Conservation (phyloP, 2,888 invertebrate genomes). For the Teleogryllus oceanicus region DNA sequence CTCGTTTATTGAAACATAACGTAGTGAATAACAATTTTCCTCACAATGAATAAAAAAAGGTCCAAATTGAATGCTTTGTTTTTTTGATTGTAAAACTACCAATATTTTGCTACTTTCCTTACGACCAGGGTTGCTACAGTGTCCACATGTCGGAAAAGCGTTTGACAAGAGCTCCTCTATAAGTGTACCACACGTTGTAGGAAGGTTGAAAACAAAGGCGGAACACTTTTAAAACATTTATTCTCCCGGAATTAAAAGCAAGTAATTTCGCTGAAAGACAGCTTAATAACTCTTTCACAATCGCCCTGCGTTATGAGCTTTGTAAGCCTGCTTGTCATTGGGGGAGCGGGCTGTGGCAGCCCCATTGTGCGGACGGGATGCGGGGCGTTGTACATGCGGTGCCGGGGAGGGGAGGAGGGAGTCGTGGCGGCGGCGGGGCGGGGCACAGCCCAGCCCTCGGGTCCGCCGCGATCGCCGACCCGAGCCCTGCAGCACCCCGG, state of each 20-base stretch:
- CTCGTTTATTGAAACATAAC: too few relatives aligned
- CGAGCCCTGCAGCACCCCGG: too few relatives aligned
- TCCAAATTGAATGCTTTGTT: too few relatives aligned
- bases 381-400: not conserved
- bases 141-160: too few relatives aligned
- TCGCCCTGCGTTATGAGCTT: not conserved
- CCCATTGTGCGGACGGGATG: not conserved
- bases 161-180: too few relatives aligned
- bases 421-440: not conserved
- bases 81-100: too few relatives aligned
- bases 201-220: not conserved
- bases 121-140: too few relatives aligned
- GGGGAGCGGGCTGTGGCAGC: not conserved
- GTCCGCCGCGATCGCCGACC: too few relatives aligned
- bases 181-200: too few relatives aligned
- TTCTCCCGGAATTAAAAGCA: not conserved
- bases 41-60: too few relatives aligned
- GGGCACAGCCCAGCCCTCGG: not conserved
- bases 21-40: too few relatives aligned
- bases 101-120: too few relatives aligned
- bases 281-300: not conserved
- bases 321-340: not conserved
- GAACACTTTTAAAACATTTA: not conserved
- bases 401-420: not conserved
- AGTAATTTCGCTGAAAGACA: not conserved